Percentiles rank a stretch among this genome's conserved stretches.
phyloP scores from a whole-genome alignment of 2,113 vertebrate species.

The Ciconia stormi region DNA sequence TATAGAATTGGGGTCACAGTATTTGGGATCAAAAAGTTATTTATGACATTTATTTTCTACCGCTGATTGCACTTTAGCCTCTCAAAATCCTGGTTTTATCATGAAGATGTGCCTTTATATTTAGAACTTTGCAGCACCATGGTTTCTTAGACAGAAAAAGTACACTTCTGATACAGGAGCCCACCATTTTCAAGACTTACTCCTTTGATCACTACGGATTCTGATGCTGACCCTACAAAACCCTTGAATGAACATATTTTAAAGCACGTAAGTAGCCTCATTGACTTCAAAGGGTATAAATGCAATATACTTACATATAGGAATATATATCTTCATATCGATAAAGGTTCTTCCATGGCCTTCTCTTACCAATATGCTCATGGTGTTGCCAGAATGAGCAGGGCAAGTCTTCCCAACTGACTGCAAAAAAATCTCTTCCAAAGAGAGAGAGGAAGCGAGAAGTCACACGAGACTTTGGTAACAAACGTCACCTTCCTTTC shows the following conservation, averaged over 20 bases:
- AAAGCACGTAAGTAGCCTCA: neutral
- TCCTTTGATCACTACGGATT: neutral
- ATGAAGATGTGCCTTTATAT: constrained; percentile 49
- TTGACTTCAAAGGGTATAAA: neutral
- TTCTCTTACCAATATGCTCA: neutral
- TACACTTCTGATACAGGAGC: neutral
- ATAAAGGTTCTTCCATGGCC: neutral
- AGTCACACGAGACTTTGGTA: neutral
- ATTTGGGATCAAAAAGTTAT: constrained; percentile 68
- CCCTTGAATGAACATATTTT: neutral
- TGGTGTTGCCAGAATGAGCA: neutral
- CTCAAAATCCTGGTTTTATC: constrained; percentile 51
- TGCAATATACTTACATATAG: neutral
- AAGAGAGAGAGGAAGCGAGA: neutral
- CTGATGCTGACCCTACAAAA: neutral
- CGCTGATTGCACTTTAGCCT: constrained; percentile 56
- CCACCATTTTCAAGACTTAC: neutral
- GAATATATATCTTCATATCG: rapidly evolving
- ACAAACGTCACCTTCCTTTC: neutral
- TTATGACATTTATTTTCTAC: constrained; percentile 63
- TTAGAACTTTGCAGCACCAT: constrained; percentile 21
- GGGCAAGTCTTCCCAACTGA: neutral
- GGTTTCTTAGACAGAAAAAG: neutral
- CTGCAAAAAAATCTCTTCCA: neutral
- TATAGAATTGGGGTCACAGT: constrained; percentile 56